phyloP scores from a whole-genome alignment of 2,888 invertebrate species.

The Melieria picta region DNA sequence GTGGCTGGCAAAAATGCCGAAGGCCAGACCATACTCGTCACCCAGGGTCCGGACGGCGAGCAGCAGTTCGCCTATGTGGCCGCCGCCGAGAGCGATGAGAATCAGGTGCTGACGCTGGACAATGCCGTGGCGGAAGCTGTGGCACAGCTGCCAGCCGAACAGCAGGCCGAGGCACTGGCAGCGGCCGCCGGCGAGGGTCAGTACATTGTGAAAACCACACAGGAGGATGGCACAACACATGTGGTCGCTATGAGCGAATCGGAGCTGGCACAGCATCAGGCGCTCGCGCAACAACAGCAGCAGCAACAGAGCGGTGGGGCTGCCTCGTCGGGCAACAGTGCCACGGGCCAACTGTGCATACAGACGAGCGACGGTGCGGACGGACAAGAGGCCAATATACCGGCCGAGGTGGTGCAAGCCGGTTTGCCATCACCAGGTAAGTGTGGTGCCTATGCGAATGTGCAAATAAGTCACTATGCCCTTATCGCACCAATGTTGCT shows the following conservation, averaged over 20 bases:
- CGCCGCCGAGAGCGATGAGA: constrained; percentile 71
- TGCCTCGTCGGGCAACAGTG: constrained; percentile 41
- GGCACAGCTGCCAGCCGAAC: constrained; percentile 60
- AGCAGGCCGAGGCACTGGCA: constrained; percentile 55
- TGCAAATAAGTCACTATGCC: not conserved
- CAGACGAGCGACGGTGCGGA: constrained; percentile 59
- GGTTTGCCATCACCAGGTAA: constrained; percentile 85
- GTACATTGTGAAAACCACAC: constrained; percentile 58
- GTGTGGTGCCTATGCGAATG: constrained; percentile 33
- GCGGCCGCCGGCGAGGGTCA: constrained; percentile 55
- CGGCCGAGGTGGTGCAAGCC: constrained; percentile 86
- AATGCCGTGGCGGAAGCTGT: constrained; percentile 66
- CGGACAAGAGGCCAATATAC: constrained; percentile 78
- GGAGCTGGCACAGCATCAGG: constrained; percentile 60
- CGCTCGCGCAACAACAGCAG: constrained; percentile 49
- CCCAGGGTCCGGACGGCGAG: constrained; percentile 80
- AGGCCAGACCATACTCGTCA: constrained; percentile 79
- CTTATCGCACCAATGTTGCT: too few species aligned
- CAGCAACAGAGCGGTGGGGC: constrained; percentile 45
- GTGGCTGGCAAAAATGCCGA: constrained; percentile 84
- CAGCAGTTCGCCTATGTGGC: constrained; percentile 77
- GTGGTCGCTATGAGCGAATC: constrained; percentile 58
- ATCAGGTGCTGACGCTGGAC: constrained; percentile 66
- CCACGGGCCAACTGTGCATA: constrained; percentile 50
- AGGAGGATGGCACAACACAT: constrained; percentile 54